These are phyloP conservation scores for Porites cylindrica DNA, from an alignment of 92 coral and sea anemone species.

Conservation along the genomic window DNA sequence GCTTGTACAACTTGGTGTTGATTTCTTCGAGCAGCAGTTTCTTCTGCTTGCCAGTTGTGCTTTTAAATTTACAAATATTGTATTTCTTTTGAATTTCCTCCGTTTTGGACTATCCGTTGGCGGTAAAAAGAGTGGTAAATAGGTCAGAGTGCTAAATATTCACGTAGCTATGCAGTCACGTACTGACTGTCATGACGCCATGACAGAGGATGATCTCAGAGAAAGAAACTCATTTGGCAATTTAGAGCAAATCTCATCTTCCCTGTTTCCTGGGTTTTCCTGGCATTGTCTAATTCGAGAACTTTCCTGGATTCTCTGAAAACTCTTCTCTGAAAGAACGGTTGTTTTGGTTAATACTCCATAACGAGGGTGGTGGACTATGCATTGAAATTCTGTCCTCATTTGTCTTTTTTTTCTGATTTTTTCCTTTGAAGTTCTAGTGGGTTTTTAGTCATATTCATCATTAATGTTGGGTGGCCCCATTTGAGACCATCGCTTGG, in stretches of 20 bases:
- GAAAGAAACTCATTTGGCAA: not conserved
- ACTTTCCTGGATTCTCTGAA: conserved; percentile 1
- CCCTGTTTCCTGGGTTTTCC: conserved; percentile 9
- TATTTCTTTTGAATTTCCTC: conserved; percentile 18
- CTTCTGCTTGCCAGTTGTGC: conserved; percentile 11
- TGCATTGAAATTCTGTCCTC: not conserved
- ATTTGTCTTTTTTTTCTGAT: not conserved
- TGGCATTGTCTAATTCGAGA: conserved; percentile 1
- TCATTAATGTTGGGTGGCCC: not conserved
- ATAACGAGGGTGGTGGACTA: not conserved
- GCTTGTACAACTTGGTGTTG: conserved; percentile 7
- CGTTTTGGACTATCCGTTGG: not conserved
- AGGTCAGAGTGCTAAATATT: too few relatives aligned
- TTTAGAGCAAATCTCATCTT: conserved; percentile 1
- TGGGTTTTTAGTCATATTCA: not conserved
- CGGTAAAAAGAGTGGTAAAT: too few relatives aligned
- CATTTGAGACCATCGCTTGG: too few relatives aligned
- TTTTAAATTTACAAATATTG: not conserved
- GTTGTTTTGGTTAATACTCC: too few relatives aligned
- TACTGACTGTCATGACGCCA: too few relatives aligned
- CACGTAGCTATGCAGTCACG: too few relatives aligned
- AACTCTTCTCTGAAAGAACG: not conserved
- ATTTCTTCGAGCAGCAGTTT: conserved; percentile 29
- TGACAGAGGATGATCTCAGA: not conserved
- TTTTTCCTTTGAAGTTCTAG: not conserved